A percentile compares a stretch with the other conserved stretches of the same genome.
Evolutionary conservation across 2,113 vertebrate genomes (phyloP).

Genomic region (Leuciscus idus): DNA sequence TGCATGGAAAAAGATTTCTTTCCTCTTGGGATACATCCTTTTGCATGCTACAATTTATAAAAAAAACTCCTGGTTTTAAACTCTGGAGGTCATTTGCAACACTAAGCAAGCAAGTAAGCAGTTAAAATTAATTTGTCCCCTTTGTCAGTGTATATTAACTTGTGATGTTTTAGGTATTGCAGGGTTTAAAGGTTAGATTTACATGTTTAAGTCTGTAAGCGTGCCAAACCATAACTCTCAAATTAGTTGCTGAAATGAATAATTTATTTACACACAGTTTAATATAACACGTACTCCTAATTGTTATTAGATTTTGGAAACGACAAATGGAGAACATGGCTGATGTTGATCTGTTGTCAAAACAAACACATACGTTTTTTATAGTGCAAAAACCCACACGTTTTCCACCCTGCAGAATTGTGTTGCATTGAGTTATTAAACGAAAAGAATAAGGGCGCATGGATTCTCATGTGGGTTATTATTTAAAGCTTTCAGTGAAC

Average conservation of each 20-base stretch:
- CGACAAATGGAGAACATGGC: not conserved
- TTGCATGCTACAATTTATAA: not conserved
- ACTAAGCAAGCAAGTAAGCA: not conserved
- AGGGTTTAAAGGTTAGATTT: conserved; percentile 7
- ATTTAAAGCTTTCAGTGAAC: conserved; percentile 21
- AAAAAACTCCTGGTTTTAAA: not conserved
- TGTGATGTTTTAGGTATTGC: not conserved
- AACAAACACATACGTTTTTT: not conserved
- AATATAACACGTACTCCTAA: not conserved
- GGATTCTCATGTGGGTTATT: conserved; percentile 12
- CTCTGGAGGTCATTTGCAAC: not conserved
- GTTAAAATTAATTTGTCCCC: not conserved
- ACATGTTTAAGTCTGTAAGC: not conserved
- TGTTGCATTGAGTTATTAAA: not conserved
- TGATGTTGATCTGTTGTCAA: not conserved
- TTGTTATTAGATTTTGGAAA: not conserved
- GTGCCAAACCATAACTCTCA: not conserved
- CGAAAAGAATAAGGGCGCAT: not conserved
- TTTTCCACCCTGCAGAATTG: not conserved
- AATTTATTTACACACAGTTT: not conserved
- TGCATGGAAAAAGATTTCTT: not conserved
- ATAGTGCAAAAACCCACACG: not conserved
- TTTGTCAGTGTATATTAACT: not conserved
- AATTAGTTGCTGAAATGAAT: not conserved
- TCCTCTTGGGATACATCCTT: not conserved